These are phyloP conservation scores for Crenuchus spilurus DNA, from an alignment of 2,797 vertebrate species.

Conservation along the genomic window DNA sequence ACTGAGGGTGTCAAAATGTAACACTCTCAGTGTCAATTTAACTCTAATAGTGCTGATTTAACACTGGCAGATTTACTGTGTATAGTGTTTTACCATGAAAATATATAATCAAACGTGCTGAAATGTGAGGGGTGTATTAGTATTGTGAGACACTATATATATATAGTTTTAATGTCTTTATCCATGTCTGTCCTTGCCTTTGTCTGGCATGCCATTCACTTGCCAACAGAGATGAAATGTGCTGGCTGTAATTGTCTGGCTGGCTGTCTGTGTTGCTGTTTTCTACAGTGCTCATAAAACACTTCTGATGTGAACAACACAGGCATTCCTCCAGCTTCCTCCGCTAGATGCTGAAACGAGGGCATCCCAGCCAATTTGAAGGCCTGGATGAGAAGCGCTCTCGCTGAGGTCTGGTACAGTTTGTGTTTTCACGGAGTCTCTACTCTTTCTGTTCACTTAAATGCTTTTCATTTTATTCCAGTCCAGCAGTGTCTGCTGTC, in stretches of 20 bases:
- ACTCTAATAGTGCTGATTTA: too few species aligned
- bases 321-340: not conserved
- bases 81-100: too few species aligned
- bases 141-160: not conserved
- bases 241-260: constrained; percentile 3
- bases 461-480: too few species aligned
- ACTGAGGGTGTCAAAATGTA: too few species aligned
- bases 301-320: constrained; percentile 17
- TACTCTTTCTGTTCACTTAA: too few species aligned
- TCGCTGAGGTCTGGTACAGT: not conserved
- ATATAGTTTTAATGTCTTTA: not conserved
- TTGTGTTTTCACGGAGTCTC: not conserved
- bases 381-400: not conserved
- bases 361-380: not conserved
- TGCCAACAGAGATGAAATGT: not conserved
- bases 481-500: too few species aligned
- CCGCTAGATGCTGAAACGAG: not conserved
- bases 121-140: not conserved
- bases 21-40: too few species aligned
- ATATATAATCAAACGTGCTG: not conserved
- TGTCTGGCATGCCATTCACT: not conserved
- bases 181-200: not conserved
- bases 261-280: not conserved
- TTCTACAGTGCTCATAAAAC: not conserved
- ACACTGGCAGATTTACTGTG: too few species aligned